Evolutionary conservation across 2,888 invertebrate species (phyloP), one percentile per base, ranked within the genome.

Genomic region (Notocelia uddmanniana): DNA sequence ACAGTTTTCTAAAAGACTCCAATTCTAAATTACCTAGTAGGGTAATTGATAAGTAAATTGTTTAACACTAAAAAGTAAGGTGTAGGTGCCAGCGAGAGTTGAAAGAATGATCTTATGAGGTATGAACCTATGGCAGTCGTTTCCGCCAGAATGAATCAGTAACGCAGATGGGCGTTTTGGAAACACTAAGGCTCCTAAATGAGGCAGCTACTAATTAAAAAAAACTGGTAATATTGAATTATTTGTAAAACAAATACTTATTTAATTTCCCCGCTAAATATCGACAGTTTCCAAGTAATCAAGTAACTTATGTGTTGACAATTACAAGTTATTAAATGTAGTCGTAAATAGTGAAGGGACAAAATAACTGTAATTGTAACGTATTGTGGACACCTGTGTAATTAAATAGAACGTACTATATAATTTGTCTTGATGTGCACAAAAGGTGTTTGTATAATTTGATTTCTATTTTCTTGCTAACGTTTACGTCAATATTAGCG

Each of bases 391-490:
- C n/a, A 10, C 23, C 8, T 31, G 31, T 31, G 0, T 31, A 23
- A 52, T 34, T 34, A 34, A 15, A 48, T 26, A 50, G 21, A 26
- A 31, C n/a, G n/a, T n/a, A n/a, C n/a, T n/a, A 31, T 71, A 15
- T 60, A 48, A 67, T 71, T 70, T 45, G 31, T 66, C 41, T 59
- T 60, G 52, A 66, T 54, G 26, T 26, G 41, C 50, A 52, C 64
- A 64, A 66, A 66, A 66, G 64, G 50, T 41, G 41, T 9, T 52
- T 66, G 26, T 70, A n/a, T n/a, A 45, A 70, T 70, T 66, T 59
- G 41, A 59, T 70, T 70, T 70, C 69, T 70, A 69, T 62, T 70
- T 70, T 70, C 70, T 70, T 70, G 70, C 31, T 54, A 63, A 41
- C 64, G 70, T 70, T 62, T 58, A 50, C 34, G 26, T 50, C 19